Conservation (phyloP, 2,888 invertebrate genomes). For the Ptychoptera albimana region DNA sequence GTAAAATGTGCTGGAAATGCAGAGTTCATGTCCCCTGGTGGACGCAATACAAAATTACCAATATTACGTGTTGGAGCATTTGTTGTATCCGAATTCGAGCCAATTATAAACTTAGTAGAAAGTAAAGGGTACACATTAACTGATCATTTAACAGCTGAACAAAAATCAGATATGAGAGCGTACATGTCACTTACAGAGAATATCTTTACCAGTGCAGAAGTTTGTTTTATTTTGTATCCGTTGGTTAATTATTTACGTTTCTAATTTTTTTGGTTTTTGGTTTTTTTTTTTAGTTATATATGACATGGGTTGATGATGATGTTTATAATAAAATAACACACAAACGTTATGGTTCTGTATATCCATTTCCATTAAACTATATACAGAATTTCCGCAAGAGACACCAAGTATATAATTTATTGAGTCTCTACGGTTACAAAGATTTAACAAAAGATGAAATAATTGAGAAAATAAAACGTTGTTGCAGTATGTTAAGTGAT, state of each 20-base stretch:
- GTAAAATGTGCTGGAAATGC: slow-evolving; percentile 80
- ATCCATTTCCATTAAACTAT: slow-evolving; percentile 83
- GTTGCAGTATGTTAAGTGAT: slow-evolving; percentile 74
- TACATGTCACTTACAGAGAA: slow-evolving; percentile 83
- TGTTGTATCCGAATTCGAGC: slow-evolving; percentile 78
- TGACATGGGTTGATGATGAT: slow-evolving; percentile 71
- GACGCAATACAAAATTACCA: slow-evolving; percentile 55
- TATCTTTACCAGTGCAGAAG: slow-evolving; percentile 83
- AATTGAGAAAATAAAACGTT: slow-evolving; percentile 51
- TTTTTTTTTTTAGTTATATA: slow-evolving; percentile 44
- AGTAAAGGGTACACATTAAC: slow-evolving; percentile 71
- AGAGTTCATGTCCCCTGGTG: slow-evolving; percentile 92
- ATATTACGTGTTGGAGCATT: slow-evolving; percentile 83
- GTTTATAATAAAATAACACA: slow-evolving; percentile 71
- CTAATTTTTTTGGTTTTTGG: not conserved
- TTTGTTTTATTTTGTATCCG: slow-evolving; percentile 21
- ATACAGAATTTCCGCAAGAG: slow-evolving; percentile 67
- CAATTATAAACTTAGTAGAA: slow-evolving; percentile 76
- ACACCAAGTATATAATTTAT: slow-evolving; percentile 45
- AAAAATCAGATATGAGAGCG: slow-evolving; percentile 83
- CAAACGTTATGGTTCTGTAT: slow-evolving; percentile 72
- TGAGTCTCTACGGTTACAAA: slow-evolving; percentile 70
- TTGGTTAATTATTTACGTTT: slow-evolving; percentile 5
- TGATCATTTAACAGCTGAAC: slow-evolving; percentile 48
- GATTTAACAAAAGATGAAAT: slow-evolving; percentile 66